Percentiles rank a stretch among this genome's conserved stretches.
Conservation (phyloP, 2,797 vertebrate genomes). For the Threskiornis aethiopicus region DNA sequence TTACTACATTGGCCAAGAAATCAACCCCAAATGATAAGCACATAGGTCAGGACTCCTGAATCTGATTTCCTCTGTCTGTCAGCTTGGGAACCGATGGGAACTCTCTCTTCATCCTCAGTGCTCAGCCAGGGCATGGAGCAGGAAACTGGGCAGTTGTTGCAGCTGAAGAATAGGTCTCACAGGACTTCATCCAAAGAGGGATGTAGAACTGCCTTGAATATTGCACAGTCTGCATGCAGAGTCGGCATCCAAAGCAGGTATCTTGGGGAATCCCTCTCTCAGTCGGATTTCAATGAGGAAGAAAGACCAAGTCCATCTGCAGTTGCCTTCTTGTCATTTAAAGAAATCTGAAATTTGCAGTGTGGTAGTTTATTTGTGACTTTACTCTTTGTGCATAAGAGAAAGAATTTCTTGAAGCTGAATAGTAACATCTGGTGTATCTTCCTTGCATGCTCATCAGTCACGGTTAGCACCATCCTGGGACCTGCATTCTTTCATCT, state of each 20-base stretch:
- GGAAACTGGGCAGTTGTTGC: not conserved
- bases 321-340: not conserved
- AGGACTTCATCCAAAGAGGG: not conserved
- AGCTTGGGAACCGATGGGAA: not conserved
- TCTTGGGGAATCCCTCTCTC: not conserved
- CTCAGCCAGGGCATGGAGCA: not conserved
- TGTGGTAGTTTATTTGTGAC: not conserved
- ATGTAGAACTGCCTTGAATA: not conserved
- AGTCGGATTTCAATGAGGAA: not conserved
- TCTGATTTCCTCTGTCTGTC: not conserved
- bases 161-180: not conserved
- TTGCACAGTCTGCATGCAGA: not conserved
- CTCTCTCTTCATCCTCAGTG: not conserved
- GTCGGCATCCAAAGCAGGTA: not conserved
- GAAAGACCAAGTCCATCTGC: not conserved
- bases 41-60: not conserved
- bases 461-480: not conserved
- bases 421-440: not conserved
- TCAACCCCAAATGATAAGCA: not conserved
- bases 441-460: not conserved
- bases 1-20: not conserved
- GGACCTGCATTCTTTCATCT: not conserved
- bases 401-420: not conserved
- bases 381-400: not conserved
- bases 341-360: not conserved